Base-by-base conservation (phyloP, 92 coral and sea anemone genomes). In the Actinostola sp. region DNA sequence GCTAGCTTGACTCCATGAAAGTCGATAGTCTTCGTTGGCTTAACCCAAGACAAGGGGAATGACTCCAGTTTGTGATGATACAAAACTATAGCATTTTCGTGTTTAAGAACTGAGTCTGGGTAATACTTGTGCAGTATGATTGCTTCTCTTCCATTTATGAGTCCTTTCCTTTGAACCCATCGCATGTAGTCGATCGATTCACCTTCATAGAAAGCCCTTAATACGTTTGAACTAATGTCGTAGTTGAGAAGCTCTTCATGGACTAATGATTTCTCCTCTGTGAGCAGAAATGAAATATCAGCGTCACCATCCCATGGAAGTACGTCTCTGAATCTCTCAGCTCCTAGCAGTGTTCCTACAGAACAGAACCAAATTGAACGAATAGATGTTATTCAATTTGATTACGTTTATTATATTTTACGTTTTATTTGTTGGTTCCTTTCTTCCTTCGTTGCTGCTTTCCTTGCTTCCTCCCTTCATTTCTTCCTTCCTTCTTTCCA, bases 251-350 rank as follows among this genome's bases (percentile, higher is more conserved):
- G 78, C 21, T 84, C 86, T 13, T 31, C 12, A 65, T 87, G 90
- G 23, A 91, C 81, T 19, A 51, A 4, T 23, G 55, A 27, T 0
- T 78, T 64, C 13, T 60, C 66, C 13, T 83, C 54, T 28, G 46
- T 53, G 6, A 59, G 67, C 8, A 93, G 61, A 60, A 76, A 87
- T 7, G 98, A 93, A 29, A 93, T 78, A 36, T 93, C 98, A 0
- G 89, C 98, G 60, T 93, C 98, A 17, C 92, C 85, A 60, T 93
- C 98, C 89, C 94, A 75, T 17, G 93, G 98, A 16, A 89, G 61
- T 9, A 93, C 73, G 45, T 84, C 93, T 4, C 88, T 88, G 33
- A 35, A 77, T 48, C 80, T 70, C 29, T 83, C 73, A 0, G 91
- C 96, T 17, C 98, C 98, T 32, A 93, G 88, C 9, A 93, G 77